Conservation (phyloP, 2,113 vertebrate genomes). For the Canis aureus region DNA sequence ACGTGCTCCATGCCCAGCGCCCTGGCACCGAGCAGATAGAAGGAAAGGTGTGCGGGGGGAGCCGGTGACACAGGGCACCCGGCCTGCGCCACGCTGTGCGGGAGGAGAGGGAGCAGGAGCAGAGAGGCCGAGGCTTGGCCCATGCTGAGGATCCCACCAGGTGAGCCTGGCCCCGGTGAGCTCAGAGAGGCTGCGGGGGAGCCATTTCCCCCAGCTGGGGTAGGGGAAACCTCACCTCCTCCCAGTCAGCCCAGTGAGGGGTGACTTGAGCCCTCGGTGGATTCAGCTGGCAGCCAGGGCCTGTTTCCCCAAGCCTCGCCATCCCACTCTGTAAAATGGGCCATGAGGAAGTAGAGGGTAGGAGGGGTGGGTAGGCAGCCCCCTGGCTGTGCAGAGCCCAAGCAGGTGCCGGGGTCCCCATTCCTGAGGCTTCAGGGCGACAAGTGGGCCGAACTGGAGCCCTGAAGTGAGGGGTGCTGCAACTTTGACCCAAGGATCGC, state of each 20-base stretch:
- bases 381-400: not conserved
- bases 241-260: not conserved
- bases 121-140: not conserved
- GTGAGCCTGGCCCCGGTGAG: not conserved
- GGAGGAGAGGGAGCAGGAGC: not conserved
- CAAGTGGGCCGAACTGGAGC: not conserved
- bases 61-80: not conserved
- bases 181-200: not conserved
- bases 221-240: not conserved
- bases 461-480: not conserved
- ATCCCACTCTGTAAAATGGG: not conserved
- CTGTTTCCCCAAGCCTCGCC: not conserved
- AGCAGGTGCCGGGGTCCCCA: not conserved
- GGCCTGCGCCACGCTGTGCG: not conserved
- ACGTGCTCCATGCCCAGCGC: not conserved
- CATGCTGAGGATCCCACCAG: not conserved
- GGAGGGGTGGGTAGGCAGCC: rapidly evolving
- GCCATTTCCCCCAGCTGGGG: not conserved
- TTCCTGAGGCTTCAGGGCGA: not conserved
- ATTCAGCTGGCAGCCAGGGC: not conserved
- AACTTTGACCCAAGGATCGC: not conserved
- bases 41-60: not conserved
- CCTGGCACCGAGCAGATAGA: not conserved
- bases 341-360: not conserved
- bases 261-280: not conserved